phyloP scores from a whole-genome alignment of 2,113 vertebrate genomes.

The Solenodon paradoxus region DNA sequence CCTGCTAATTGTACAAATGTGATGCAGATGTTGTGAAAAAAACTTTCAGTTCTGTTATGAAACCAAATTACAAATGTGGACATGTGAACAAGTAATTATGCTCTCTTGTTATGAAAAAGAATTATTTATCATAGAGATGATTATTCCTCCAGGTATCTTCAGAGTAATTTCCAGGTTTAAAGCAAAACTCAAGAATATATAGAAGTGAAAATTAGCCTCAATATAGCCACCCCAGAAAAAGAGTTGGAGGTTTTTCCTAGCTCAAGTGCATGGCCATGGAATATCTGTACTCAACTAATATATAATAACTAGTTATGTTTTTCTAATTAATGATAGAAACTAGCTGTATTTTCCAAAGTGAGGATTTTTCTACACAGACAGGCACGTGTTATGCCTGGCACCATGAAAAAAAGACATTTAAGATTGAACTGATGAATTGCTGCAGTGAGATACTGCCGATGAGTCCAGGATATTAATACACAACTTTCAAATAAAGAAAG shows the following conservation, averaged over 20 bases:
- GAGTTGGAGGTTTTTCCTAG: neutral
- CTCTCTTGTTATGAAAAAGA: neutral
- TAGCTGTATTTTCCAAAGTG: too few species aligned
- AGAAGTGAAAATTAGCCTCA: constrained; percentile 50
- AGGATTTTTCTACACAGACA: neutral
- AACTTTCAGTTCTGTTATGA: neutral
- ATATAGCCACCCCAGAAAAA: neutral
- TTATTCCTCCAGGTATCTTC: constrained; percentile 32
- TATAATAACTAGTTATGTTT: neutral
- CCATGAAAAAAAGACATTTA: neutral
- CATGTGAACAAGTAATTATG: constrained; percentile 28
- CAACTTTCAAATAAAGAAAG: constrained; percentile 12
- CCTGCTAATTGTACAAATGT: neutral
- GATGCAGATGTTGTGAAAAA: constrained; percentile 15
- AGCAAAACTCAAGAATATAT: constrained; percentile 12
- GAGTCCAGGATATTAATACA: neutral
- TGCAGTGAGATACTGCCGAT: neutral
- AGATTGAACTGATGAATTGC: neutral
- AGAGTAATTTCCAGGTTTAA: constrained; percentile 49
- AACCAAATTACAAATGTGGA: constrained; percentile 42
- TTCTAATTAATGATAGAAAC: too few species aligned
- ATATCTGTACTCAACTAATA: neutral
- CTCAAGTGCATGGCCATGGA: neutral
- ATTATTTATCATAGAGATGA: constrained; percentile 9
- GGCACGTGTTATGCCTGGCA: neutral